phyloP scores from a whole-genome alignment of 2,113 vertebrate species.

The Microcebus tavaratra region DNA sequence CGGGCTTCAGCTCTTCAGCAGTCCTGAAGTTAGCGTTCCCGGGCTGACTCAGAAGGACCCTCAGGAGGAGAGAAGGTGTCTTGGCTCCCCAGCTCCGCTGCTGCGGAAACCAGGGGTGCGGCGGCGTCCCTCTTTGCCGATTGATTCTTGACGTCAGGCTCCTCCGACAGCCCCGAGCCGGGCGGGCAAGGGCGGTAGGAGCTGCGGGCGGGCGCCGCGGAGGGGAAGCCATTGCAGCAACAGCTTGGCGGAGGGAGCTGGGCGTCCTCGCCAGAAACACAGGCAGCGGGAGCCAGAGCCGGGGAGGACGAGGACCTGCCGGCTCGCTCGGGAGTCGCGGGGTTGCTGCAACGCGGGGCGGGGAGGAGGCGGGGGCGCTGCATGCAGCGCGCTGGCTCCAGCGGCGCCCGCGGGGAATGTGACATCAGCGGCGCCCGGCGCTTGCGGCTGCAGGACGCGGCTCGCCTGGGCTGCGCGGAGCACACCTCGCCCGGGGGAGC shows the following conservation, averaged over 20 bases:
- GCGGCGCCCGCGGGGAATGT: slow-evolving; percentile 82
- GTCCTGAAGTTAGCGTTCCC: background rate
- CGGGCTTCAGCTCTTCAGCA: background rate
- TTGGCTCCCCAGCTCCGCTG: background rate
- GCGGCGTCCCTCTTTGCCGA: background rate
- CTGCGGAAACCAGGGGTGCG: slow-evolving; percentile 51
- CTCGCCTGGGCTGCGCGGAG: slow-evolving; percentile 62
- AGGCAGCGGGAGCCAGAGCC: background rate
- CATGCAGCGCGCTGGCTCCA: slow-evolving; percentile 77
- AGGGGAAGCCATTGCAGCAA: slow-evolving; percentile 72
- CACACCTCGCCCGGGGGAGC: slow-evolving; percentile 68
- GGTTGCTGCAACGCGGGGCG: slow-evolving; percentile 68
- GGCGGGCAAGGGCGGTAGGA: slow-evolving; percentile 29
- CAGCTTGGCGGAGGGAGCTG: slow-evolving; percentile 68
- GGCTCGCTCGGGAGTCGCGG: background rate
- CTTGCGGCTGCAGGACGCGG: slow-evolving; percentile 73
- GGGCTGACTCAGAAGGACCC: background rate
- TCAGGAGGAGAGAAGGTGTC: slow-evolving; percentile 24
- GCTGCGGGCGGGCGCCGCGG: background rate
- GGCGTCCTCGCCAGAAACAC: background rate
- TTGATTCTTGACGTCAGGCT: slow-evolving; percentile 83
- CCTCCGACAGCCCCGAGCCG: slow-evolving; percentile 50
- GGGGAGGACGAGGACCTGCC: background rate
- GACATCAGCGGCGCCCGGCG: slow-evolving; percentile 79
- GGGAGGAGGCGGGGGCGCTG: slow-evolving; percentile 60